These are phyloP conservation scores for Distichodus sexfasciatus DNA, from an alignment of 2,797 vertebrate genomes.

Conservation along the genomic window DNA sequence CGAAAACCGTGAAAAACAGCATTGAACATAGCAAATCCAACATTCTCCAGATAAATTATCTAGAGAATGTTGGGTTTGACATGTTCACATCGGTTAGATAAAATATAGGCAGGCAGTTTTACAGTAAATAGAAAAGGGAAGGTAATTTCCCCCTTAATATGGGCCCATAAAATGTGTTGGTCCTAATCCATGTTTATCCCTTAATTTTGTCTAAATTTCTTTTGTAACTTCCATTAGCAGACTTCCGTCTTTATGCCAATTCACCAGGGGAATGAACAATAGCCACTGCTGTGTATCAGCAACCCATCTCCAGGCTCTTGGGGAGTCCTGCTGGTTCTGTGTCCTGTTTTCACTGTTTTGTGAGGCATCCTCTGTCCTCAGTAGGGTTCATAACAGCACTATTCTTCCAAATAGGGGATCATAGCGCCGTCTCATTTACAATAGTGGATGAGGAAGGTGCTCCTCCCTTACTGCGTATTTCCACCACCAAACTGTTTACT, in stretches of 20 bases:
- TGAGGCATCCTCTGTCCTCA: slow-evolving; percentile 35
- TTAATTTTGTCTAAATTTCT: not conserved
- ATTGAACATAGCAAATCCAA: too few species aligned
- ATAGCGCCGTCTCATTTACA: slow-evolving; percentile 31
- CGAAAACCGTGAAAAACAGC: too few species aligned
- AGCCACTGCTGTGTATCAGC: slow-evolving; percentile 21
- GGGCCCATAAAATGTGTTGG: not conserved
- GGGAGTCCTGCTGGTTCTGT: slow-evolving; percentile 6
- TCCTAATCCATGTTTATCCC: too few species aligned
- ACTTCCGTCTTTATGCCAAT: slow-evolving; percentile 12
- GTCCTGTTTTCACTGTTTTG: slow-evolving; percentile 35
- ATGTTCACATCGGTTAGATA: too few species aligned
- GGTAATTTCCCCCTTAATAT: too few species aligned
- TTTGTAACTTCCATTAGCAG: slow-evolving; percentile 2
- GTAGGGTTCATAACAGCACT: slow-evolving; percentile 39
- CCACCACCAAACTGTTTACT: slow-evolving; percentile 20
- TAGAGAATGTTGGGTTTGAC: too few species aligned
- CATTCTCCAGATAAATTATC: too few species aligned
- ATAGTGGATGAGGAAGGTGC: slow-evolving; percentile 35
- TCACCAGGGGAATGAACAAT: slow-evolving; percentile 28
- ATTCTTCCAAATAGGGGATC: slow-evolving; percentile 29
- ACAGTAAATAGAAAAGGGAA: too few species aligned
- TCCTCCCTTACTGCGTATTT: slow-evolving; percentile 33
- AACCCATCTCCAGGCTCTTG: not conserved
- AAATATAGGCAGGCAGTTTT: too few species aligned